Base-by-base conservation (phyloP, 1,140 invertebrate genomes). In the Macrosteles quadrilineatus region DNA sequence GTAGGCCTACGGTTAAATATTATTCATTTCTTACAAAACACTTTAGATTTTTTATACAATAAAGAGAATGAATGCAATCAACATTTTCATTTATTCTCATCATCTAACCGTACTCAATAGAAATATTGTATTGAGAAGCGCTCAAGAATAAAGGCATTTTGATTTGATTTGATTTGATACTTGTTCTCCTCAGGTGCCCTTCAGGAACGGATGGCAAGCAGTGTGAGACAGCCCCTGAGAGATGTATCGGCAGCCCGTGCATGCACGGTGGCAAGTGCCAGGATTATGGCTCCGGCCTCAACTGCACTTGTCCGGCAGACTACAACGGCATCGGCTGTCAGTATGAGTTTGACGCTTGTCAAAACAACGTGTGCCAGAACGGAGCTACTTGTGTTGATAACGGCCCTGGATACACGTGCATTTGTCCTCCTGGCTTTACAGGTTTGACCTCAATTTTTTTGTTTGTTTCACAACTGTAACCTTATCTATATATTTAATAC, bases 161-260 rank as follows among this genome's bases (percentile, higher is more conserved):
- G n/a, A n/a, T n/a, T n/a, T n/a, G n/a, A n/a, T n/a, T n/a, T n/a
- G n/a, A n/a, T n/a, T n/a, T n/a, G n/a, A n/a, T n/a, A n/a, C n/a
- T n/a, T n/a, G n/a, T n/a, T n/a, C n/a, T n/a, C 68, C 75, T 12
- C 68, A 88, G 89, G n/a, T 96, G 94, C 76, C 94, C 94, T 50
- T 95, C 92, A 69, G 94, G 94, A 75, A 96, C 94, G 1, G 94
- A 96, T 78, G 95, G 94, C 14, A 97, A 97, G 82, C 90, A 95
- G 76, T 98, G 96, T 79, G 94, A 98, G 81, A 96, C 93, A 0
- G 94, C 96, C 0, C 96, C 96, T 21, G 94, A 98, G 81, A 86
- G 96, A 64, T 98, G 96, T 77, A 95, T 98, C 72, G 96, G 96
- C 1, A 93, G 94, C 77, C 96, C 96, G 6, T 98, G 96, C 78